phyloP scores from a whole-genome alignment of 2,888 invertebrate genomes.

The Sphinx pinastri region DNA sequence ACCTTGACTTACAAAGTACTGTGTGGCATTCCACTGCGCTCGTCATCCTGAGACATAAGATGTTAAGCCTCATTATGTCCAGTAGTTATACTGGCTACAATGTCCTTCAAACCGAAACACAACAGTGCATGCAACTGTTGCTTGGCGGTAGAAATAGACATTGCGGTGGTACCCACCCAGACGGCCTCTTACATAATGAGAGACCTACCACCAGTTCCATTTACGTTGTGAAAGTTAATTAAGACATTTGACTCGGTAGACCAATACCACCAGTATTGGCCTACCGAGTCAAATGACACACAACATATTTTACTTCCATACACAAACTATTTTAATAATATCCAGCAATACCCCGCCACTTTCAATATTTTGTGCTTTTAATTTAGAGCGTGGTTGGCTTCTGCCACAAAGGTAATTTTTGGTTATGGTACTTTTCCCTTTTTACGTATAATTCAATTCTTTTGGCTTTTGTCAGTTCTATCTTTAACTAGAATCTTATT shows the following conservation, averaged over 20 bases:
- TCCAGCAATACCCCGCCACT: background rate
- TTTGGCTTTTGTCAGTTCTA: background rate
- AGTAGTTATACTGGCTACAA: too few species aligned
- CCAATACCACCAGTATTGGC: constrained; percentile 2
- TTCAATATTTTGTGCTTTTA: constrained; percentile 19
- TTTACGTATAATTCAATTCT: background rate
- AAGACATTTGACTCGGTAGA: background rate
- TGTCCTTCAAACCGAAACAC: too few species aligned
- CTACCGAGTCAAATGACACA: too few species aligned
- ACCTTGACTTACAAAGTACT: too few species aligned
- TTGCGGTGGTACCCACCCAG: too few species aligned
- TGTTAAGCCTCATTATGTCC: too few species aligned
- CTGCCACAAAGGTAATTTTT: background rate
- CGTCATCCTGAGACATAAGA: too few species aligned
- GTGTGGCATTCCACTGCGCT: too few species aligned
- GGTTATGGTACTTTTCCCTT: background rate
- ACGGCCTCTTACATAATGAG: too few species aligned
- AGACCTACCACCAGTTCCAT: too few species aligned
- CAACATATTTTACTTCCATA: constrained; percentile 2
- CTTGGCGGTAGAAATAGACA: too few species aligned
- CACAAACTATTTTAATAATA: constrained; percentile 7
- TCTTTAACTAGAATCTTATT: background rate
- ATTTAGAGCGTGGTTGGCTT: background rate
- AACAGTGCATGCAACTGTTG: too few species aligned
- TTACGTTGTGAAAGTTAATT: background rate